Base-by-base conservation (phyloP, 64 coral and sea anemone species). In the Pachyseris speciosa region DNA sequence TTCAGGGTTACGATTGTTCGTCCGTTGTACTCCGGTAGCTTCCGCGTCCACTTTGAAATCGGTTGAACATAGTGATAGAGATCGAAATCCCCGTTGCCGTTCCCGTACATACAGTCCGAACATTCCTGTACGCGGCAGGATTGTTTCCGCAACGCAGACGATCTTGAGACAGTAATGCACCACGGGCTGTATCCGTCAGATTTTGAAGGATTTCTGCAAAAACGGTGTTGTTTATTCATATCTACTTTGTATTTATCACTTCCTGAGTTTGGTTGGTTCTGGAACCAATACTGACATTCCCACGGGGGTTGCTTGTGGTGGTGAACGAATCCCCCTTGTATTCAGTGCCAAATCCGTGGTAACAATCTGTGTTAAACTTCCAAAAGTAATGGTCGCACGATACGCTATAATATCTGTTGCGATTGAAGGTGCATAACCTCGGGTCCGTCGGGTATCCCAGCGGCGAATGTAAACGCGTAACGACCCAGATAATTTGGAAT, bases 371-470 rank as follows among this genome's bases (percentile, higher is more conserved):
- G 47, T 69, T 85, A 22, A 88, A 97, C 75, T 52, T 71, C 95
- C 95, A 97, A 57, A 88, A 64, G 32, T 86, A 97, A 87, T 74
- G 78, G 32, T 73, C 49, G 44, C 95, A 97, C 22, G 69, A 85
- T 8, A 10, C 55, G 3, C 60, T 30, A 0, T n/a, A 22, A 19
- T 48, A 50, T 12, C 10, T 90, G 1, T 59, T 31, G 0, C 0
- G 2, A 2, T 92, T 87, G 65, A 79, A 97, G 12, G 41, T 65
- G n/a, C 95, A 97, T 17, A 93, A 20, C 6, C 68, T 64, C 30
- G 95, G 95, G 80, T 97, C 95, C 2, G 95, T 97, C 3, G 95
- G 95, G 36, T 97, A 97, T 3, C 95, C 95, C 61, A 97, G 37
- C 0, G 95, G 95, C 0, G 95, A 97, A 25, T 97, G 95, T 6